Conservation (phyloP, 2,113 vertebrate genomes). For the Oxygymnocypris stewartii region DNA sequence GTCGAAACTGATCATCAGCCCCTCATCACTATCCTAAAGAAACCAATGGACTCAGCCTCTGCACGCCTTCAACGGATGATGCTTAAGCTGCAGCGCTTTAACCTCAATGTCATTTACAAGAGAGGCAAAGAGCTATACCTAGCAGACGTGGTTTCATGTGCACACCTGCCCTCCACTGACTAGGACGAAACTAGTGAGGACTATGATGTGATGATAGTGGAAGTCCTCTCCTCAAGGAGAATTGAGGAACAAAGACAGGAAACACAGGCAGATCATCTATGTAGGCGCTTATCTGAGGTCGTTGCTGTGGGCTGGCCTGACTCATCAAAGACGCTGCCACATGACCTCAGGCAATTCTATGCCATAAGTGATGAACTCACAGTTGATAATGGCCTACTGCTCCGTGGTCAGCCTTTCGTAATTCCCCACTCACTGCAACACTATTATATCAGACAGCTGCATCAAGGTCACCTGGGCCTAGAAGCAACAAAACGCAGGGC, state of each 20-base stretch:
- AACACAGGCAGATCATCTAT: no score
- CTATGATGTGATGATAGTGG: no score
- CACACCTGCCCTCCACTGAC: background rate
- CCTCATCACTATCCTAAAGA: slow-evolving; percentile 23
- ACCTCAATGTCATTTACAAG: slow-evolving; percentile 26
- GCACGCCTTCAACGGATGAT: slow-evolving; percentile 24
- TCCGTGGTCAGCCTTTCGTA: background rate
- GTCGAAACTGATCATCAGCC: no score
- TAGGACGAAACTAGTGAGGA: no score
- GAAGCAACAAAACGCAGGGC: slow-evolving; percentile 21
- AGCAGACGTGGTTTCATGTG: slow-evolving; percentile 15
- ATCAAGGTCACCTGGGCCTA: background rate
- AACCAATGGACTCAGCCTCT: slow-evolving; percentile 10
- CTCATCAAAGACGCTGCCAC: background rate
- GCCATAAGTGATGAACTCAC: slow-evolving; percentile 7
- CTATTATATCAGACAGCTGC: background rate
- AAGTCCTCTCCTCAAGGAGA: no score
- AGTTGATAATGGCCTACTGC: background rate
- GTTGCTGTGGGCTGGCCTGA: background rate
- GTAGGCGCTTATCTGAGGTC: slow-evolving; percentile 6
- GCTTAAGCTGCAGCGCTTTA: slow-evolving; percentile 22
- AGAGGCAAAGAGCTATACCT: slow-evolving; percentile 35
- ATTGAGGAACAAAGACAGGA: no score
- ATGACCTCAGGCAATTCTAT: background rate
- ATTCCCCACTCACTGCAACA: background rate